Conservation (phyloP, 1,140 invertebrate species). For the Zophobas atratus region DNA sequence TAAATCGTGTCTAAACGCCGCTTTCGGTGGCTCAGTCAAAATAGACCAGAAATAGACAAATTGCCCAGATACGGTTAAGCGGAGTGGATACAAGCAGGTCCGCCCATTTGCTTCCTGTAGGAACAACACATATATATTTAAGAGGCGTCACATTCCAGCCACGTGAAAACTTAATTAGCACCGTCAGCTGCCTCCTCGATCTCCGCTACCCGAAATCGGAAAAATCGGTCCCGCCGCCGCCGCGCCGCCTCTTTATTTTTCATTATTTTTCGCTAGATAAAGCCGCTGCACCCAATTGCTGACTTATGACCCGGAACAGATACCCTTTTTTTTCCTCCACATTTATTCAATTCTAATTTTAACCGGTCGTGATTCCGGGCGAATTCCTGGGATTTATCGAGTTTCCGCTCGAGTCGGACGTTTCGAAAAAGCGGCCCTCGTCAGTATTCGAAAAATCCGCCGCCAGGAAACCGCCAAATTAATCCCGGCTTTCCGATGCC, state of each 20-base stretch:
- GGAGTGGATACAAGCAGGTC: slow-evolving; percentile 1
- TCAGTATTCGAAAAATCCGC: background rate
- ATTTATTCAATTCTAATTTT: slow-evolving; percentile 37
- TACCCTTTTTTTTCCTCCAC: slow-evolving; percentile 13
- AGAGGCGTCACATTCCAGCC: too few species aligned
- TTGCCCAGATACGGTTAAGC: slow-evolving; percentile 46
- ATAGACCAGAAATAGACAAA: slow-evolving; percentile 56
- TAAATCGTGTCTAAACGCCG: slow-evolving; percentile 53
- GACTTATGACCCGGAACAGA: slow-evolving; percentile 8
- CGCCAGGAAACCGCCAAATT: background rate
- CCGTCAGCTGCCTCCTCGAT: too few species aligned
- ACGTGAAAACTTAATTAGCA: too few species aligned
- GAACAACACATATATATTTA: too few species aligned
- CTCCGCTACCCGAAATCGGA: too few species aligned
- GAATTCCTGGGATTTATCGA: slow-evolving; percentile 35
- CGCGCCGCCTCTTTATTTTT: too few species aligned
- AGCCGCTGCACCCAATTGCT: background rate
- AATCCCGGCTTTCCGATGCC: slow-evolving; percentile 1
- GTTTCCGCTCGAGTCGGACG: background rate
- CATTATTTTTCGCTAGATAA: too few species aligned
- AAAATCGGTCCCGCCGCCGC: too few species aligned
- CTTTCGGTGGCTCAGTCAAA: slow-evolving; percentile 50
- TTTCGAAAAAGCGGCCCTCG: background rate
- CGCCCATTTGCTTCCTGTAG: slow-evolving; percentile 11
- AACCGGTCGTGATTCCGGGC: slow-evolving; percentile 29